phyloP scores from a whole-genome alignment of 2,113 vertebrate genomes.

The Gymnobelideus leadbeateri region DNA sequence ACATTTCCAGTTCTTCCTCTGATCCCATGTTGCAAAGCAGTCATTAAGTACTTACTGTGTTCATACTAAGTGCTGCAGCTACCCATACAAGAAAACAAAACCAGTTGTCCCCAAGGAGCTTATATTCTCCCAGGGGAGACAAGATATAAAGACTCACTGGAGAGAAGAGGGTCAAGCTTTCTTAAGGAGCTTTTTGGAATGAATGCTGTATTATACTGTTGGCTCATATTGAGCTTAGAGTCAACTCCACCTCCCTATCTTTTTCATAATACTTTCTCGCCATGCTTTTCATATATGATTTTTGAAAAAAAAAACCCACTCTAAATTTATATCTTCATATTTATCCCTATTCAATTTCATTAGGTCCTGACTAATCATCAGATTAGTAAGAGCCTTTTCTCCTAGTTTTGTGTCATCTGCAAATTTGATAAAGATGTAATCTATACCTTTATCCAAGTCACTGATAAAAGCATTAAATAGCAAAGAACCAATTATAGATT shows the following conservation, averaged over 20 bases:
- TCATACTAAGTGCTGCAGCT: background rate
- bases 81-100: background rate
- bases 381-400: background rate
- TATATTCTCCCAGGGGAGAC: background rate
- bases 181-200: background rate
- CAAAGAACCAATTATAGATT: background rate
- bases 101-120: background rate
- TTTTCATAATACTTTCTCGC: background rate
- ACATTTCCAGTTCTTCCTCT: background rate
- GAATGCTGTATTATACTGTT: background rate
- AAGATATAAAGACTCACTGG: background rate
- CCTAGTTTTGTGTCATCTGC: background rate
- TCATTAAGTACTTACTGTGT: background rate
- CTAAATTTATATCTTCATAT: background rate
- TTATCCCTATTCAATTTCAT: background rate
- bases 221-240: background rate
- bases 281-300: background rate
- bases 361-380: background rate
- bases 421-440: background rate
- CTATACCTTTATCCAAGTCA: background rate
- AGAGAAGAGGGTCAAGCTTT: background rate
- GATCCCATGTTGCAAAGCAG: background rate
- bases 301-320: background rate
- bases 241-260: background rate
- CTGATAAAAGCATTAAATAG: background rate